Conservation (phyloP, 2,797 vertebrate species). For the Diplodus sargus region DNA sequence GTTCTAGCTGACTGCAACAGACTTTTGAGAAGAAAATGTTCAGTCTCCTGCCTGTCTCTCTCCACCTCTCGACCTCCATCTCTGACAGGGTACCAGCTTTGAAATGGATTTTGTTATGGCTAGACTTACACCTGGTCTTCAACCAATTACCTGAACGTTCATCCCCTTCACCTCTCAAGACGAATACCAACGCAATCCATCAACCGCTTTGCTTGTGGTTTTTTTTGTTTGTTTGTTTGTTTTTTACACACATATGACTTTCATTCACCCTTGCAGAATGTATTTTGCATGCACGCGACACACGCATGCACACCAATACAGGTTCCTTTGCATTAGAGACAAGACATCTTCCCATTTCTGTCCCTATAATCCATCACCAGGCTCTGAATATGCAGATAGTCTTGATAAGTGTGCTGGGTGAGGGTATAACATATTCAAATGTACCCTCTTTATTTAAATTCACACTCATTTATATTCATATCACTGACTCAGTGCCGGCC, state of each 20-base stretch:
- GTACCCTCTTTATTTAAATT: slow-evolving; percentile 69
- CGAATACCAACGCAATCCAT: slow-evolving; percentile 41
- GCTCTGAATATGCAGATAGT: slow-evolving; percentile 63
- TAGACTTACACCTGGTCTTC: slow-evolving; percentile 79
- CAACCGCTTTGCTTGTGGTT: slow-evolving; percentile 12
- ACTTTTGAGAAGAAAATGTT: not conserved
- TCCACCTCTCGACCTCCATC: slow-evolving; percentile 37
- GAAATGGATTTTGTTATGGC: slow-evolving; percentile 82
- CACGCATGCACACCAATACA: slow-evolving; percentile 12
- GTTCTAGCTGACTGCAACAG: not conserved
- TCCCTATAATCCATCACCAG: slow-evolving; percentile 61
- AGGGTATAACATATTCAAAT: slow-evolving; percentile 64
- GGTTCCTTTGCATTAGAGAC: not conserved
- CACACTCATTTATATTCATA: slow-evolving; percentile 73
- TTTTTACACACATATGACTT: slow-evolving; percentile 39
- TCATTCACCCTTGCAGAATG: slow-evolving; percentile 50
- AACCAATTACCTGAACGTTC: slow-evolving; percentile 73
- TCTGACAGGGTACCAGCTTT: slow-evolving; percentile 73
- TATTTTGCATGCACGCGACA: not conserved
- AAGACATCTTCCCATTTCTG: slow-evolving; percentile 14
- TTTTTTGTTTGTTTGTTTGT: slow-evolving; percentile 1
- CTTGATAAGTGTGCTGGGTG: slow-evolving; percentile 45
- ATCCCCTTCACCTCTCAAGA: slow-evolving; percentile 20
- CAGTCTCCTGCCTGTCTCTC: not conserved
- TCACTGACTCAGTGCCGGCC: slow-evolving; percentile 53